Base-by-base conservation (phyloP, 2,113 vertebrate species). In the Polypterus bichir region DNA sequence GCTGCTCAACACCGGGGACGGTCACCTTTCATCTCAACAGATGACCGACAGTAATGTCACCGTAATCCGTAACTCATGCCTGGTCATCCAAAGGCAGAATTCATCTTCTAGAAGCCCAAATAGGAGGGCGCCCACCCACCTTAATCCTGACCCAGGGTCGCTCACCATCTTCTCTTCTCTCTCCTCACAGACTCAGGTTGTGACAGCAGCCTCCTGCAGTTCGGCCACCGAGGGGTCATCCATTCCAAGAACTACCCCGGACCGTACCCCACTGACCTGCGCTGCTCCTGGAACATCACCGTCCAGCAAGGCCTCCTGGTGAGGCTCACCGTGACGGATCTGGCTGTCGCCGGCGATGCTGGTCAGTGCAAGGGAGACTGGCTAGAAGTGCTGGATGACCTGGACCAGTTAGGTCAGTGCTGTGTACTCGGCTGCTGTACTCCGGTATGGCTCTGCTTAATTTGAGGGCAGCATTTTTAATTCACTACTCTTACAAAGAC, bases 341-440 rank as follows among this genome's bases (percentile, higher is more conserved):
- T 88, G 66, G 77, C 73, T 58, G 70, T 86, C 48, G 68, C 73
- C 44, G 80, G 80, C 62, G 73, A 85, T 62, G 61, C 69, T 4
- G 84, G 81, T 57, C 65, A 73, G 9, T 86, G 83, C 58, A 65
- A 64, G 27, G 70, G 68, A 47, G 86, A 89, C 72, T 72, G 73
- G 27, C 66, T 87, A 54, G 11, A 57, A 66, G 59, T 4, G 11
- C 10, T 45, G 47, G 78, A 86, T 58, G 56, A 46, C n/a, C 83
- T 78, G 68, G 72, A 76, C 66, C 68, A 69, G 44, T 72, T 83
- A 0, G 84, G 76, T 84, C 66, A 74, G 74, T 52, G 7, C 10
- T 7, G 7, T 3, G 10, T 27, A 27, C 27, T 27, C 27, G 27
- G 27, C 27, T 27, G 27, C 27, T 27, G 27, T 27, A 27, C 27